Base-by-base conservation (phyloP, 92 coral and sea anemone genomes). In the Epizoanthus fatuus region DNA sequence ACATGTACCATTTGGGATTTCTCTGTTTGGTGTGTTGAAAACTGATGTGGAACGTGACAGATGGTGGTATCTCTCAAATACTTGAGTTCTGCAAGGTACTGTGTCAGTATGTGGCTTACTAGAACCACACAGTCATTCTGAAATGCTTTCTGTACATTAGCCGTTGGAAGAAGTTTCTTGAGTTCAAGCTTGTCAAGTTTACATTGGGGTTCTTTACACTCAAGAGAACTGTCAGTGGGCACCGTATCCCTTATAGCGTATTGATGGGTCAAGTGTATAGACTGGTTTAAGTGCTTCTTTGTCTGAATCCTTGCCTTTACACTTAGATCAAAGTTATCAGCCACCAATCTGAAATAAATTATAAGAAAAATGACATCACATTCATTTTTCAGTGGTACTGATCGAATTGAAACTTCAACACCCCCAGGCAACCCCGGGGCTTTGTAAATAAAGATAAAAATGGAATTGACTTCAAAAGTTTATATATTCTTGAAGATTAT, bases 241-340 rank as follows among this genome's bases (percentile, higher is more conserved):
- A 75, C 84, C 39, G 85, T 44, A 39, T 81, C 84, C 77, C 51
- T 60, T n/a, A 65, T 58, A 40, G 74, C 86, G 59, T 84, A 89
- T 45, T 89, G 90, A 57, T 89, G 79, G 0, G 82, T 89, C 90
- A 90, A 89, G 76, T 84, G 89, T 2, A 89, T 60, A 7, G 81
- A 75, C 51, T 84, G 73, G 53, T 89, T 89, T 2, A 67, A 8
- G 13, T 47, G 64, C 16, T 69, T 32, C 74, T 71, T 68, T 16
- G 86, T 79, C 58, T 89, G 92, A 5, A 89, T 72, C 55, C 89
- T 59, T 69, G 89, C 59, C 66, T 84, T 75, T 4, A 89, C 69
- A 49, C 67, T 69, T 14, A 84, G 15, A 57, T 89, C 92, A 84
- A 89, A 44, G 69, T 89, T 89, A 49, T 89, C 90, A 19, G 86